Conservation (phyloP, 2,888 invertebrate species). For the Metacarcinus magister region DNA sequence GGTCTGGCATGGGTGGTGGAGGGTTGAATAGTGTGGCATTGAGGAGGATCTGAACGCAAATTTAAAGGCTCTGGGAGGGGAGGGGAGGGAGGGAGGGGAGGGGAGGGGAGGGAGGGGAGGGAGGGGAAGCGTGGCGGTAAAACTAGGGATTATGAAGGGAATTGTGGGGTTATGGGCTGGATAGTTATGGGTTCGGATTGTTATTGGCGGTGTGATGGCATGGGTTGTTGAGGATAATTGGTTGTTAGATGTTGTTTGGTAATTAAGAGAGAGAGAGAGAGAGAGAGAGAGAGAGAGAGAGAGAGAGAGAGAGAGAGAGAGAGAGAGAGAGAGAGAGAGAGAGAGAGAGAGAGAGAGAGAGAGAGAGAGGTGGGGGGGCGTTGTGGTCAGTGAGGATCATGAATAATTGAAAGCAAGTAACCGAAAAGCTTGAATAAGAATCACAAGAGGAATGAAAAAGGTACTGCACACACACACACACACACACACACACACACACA, state of each 20-base stretch:
- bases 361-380: not conserved
- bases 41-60: not conserved
- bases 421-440: too few species aligned
- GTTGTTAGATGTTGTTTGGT: too few species aligned
- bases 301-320: constrained; percentile 39
- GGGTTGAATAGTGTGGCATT: too few species aligned
- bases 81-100: not conserved
- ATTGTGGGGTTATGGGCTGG: not conserved
- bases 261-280: constrained; percentile 4
- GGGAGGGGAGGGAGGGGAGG: not conserved
- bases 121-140: not conserved
- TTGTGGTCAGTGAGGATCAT: not conserved
- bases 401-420: not conserved
- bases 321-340: constrained; percentile 14
- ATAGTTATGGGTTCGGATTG: not conserved
- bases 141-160: not conserved
- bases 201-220: not conserved
- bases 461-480: not conserved
- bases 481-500: not conserved
- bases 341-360: constrained; percentile 59
- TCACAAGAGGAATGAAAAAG: not conserved
- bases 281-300: constrained; percentile 56
- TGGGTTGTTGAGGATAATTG: too few species aligned
- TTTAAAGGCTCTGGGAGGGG: not conserved
- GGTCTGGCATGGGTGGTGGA: not conserved